A percentile compares a stretch with the other conserved stretches of the same genome.
Conservation (phyloP, 1,140 invertebrate genomes). For the Ceratina calcarata region DNA sequence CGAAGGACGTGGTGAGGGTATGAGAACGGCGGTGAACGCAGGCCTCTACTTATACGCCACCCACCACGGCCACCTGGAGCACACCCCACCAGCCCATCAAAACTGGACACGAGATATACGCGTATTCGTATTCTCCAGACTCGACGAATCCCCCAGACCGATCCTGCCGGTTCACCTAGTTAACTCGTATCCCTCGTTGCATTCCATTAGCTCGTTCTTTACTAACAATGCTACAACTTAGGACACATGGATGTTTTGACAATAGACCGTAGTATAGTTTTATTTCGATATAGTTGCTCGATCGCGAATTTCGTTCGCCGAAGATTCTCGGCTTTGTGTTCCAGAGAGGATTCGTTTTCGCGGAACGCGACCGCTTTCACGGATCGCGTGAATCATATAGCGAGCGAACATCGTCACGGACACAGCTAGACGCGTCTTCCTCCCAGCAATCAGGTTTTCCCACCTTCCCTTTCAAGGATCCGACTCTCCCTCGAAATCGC, state of each 20-base stretch:
- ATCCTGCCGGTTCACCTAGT: not conserved
- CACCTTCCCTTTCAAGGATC: not conserved
- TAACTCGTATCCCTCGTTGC: not conserved
- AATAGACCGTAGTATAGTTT: too few species aligned
- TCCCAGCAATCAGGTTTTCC: conserved; percentile 4
- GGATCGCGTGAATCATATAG: conserved; percentile 35
- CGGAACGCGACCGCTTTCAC: conserved; percentile 47
- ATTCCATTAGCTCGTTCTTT: too few species aligned
- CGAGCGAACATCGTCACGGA: not conserved
- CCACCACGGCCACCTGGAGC: conserved; percentile 73
- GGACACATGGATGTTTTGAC: too few species aligned
- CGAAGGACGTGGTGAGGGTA: conserved; percentile 79
- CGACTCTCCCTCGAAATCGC: not conserved
- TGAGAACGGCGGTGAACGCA: conserved; percentile 78
- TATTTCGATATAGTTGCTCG: too few species aligned
- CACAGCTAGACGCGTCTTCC: conserved; percentile 1
- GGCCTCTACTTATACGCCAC: conserved; percentile 80
- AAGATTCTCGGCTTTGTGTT: not conserved
- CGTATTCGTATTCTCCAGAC: conserved; percentile 29
- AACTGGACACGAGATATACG: conserved; percentile 69
- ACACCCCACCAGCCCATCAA: conserved; percentile 76
- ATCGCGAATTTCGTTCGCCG: not conserved
- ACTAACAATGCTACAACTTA: too few species aligned
- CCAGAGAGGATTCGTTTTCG: conserved; percentile 32
- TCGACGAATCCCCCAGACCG: not conserved